These are phyloP conservation scores for Lineus longissimus DNA, from an alignment of 1,140 invertebrate species.

Conservation along the genomic window DNA sequence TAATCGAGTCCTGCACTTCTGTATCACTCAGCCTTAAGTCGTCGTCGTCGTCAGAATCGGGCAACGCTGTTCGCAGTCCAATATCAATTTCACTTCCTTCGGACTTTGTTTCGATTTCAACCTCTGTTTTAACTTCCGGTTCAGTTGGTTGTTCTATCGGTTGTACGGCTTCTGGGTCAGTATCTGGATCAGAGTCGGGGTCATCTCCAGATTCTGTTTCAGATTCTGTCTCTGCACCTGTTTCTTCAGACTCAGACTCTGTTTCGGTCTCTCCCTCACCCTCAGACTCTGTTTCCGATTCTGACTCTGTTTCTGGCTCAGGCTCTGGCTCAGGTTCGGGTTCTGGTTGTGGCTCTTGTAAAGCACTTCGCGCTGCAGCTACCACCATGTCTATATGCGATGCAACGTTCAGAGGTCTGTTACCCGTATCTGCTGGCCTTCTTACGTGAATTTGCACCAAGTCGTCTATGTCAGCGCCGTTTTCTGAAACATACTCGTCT, in stretches of 20 bases:
- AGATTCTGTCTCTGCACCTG: not conserved
- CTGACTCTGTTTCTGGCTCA: not conserved
- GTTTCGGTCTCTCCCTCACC: not conserved
- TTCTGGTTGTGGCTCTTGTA: not conserved
- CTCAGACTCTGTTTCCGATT: not conserved
- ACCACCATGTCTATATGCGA: not conserved
- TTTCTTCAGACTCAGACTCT: slow-evolving; percentile 2
- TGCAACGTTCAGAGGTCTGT: not conserved
- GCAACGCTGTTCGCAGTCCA: slow-evolving; percentile 1
- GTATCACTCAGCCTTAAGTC: not conserved
- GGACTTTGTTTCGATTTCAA: not conserved
- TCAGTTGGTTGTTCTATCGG: too few species aligned
- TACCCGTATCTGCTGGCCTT: slow-evolving; percentile 2
- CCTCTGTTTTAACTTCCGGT: not conserved
- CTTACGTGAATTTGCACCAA: not conserved
- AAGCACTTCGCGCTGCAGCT: not conserved
- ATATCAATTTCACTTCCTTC: slow-evolving; percentile 3
- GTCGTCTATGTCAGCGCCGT: not conserved
- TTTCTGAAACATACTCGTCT: not conserved
- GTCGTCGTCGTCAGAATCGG: slow-evolving; percentile 1
- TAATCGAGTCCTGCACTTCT: not conserved
- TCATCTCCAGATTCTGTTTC: not conserved
- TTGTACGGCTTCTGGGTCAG: too few species aligned
- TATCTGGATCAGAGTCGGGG: too few species aligned
- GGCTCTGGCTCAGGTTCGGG: not conserved